Conservation (phyloP, 2,113 vertebrate species). For the Pseudois nayaur region DNA sequence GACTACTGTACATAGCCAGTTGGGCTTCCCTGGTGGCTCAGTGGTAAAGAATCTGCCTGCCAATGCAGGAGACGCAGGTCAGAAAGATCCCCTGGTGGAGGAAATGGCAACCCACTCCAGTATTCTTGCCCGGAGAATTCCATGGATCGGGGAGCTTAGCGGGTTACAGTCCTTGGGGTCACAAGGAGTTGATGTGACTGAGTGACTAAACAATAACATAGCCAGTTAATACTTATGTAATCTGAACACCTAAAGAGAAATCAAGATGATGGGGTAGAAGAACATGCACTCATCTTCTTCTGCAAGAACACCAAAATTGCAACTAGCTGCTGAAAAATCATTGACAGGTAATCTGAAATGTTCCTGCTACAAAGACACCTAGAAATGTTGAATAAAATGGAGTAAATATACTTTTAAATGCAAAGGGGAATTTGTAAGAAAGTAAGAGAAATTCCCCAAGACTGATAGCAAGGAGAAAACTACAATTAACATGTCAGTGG, state of each 20-base stretch:
- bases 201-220: neutral
- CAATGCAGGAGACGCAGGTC: neutral
- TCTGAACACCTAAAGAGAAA: neutral
- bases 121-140: neutral
- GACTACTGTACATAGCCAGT: neutral
- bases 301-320: neutral
- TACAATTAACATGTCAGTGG: neutral
- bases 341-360: neutral
- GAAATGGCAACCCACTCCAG: neutral
- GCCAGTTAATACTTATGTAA: neutral
- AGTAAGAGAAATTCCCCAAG: neutral
- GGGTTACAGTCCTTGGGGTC: neutral
- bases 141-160: neutral
- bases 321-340: neutral
- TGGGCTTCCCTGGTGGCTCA: neutral
- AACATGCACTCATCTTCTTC: neutral
- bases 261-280: neutral
- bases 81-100: neutral
- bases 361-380: neutral
- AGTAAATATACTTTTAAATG: neutral
- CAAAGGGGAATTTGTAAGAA: neutral
- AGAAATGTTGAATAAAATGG: neutral
- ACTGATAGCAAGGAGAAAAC: neutral
- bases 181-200: neutral
- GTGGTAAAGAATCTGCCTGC: neutral